These are phyloP conservation scores for Steinernema scapterisci DNA, from an alignment of 2,888 invertebrate genomes.

Conservation along the genomic window DNA sequence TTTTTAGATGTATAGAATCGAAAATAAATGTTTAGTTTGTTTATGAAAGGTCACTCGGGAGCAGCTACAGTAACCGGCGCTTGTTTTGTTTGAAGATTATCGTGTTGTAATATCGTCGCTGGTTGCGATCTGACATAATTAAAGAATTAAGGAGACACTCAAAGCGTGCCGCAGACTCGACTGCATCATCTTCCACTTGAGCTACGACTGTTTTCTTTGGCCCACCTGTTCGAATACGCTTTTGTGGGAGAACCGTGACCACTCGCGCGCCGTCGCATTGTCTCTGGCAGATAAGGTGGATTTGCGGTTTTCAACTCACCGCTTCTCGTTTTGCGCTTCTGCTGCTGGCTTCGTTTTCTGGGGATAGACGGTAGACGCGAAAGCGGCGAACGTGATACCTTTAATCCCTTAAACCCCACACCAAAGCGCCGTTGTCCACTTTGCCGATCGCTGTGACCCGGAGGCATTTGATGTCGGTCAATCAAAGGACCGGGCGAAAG, in stretches of 20 bases:
- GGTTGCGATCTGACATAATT: slow-evolving; percentile 22
- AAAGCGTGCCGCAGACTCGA: slow-evolving; percentile 16
- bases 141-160: slow-evolving; percentile 26
- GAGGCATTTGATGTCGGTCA: slow-evolving; percentile 30
- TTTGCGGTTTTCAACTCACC: not conserved
- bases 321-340: not conserved
- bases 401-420: slow-evolving; percentile 5
- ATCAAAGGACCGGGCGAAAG: not conserved
- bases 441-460: not conserved
- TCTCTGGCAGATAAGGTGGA: slow-evolving; percentile 6
- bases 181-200: slow-evolving; percentile 22
- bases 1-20: not conserved
- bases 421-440: not conserved
- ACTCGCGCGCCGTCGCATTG: slow-evolving; percentile 10
- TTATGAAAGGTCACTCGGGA: not conserved
- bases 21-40: too few relatives aligned
- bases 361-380: not conserved
- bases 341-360: not conserved
- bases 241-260: not conserved
- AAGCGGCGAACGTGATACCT: slow-evolving; percentile 16
- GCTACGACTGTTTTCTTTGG: slow-evolving; percentile 7
- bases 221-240: slow-evolving; percentile 1
- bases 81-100: slow-evolving; percentile 6
- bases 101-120: slow-evolving; percentile 2
- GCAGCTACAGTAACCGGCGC: not conserved